These are phyloP conservation scores for Fulica atra DNA, from an alignment of 2,113 vertebrate species.

Conservation along the genomic window DNA sequence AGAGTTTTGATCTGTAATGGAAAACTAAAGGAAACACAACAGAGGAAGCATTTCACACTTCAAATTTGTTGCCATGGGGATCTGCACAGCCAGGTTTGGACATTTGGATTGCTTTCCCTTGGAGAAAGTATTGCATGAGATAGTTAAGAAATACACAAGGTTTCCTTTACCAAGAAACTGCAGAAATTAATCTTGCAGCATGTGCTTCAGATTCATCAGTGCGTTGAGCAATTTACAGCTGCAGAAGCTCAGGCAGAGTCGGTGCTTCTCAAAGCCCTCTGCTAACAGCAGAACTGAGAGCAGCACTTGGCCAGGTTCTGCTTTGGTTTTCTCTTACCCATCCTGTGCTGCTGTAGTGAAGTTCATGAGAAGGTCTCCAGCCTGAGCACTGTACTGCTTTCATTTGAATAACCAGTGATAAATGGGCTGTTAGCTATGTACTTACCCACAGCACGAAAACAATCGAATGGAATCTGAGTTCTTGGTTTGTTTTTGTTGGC, in stretches of 20 bases:
- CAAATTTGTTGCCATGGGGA: background rate
- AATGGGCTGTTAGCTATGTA: background rate
- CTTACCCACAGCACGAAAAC: background rate
- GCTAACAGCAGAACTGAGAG: background rate
- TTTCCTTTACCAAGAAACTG: background rate
- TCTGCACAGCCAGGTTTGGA: background rate
- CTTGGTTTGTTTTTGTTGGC: no score
- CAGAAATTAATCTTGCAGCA: background rate
- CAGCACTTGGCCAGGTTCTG: background rate
- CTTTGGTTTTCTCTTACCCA: background rate
- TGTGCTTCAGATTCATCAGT: background rate
- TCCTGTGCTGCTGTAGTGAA: background rate
- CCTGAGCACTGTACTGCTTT: background rate
- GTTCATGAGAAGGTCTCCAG: background rate
- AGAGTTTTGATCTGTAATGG: background rate
- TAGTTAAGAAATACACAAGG: background rate
- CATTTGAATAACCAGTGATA: background rate
- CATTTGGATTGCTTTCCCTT: background rate
- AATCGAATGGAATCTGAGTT: background rate
- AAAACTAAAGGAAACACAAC: background rate
- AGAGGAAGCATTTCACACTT: conserved; percentile 6
- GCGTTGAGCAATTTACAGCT: background rate
- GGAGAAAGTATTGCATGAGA: background rate
- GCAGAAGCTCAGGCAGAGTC: background rate
- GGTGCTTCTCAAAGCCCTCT: background rate